phyloP scores from a whole-genome alignment of 2,797 vertebrate genomes.

The Peromyscus attwateri region DNA sequence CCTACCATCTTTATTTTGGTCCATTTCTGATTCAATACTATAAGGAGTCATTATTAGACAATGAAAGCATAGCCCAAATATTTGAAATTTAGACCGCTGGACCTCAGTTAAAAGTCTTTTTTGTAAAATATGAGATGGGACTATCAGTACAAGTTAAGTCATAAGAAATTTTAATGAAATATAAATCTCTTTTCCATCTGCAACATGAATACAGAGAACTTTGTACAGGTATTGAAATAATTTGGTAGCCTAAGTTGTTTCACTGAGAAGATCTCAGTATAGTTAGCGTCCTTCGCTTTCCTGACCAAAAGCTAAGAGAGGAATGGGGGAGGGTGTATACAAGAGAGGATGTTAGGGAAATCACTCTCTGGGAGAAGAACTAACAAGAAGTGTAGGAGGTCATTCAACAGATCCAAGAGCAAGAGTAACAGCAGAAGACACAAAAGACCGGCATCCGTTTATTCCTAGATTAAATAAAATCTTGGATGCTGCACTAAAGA shows the following conservation, averaged over 20 bases:
- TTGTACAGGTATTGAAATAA: not conserved
- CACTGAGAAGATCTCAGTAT: not conserved
- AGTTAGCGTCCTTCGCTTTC: not conserved
- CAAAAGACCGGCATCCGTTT: constrained; percentile 72
- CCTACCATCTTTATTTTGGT: not conserved
- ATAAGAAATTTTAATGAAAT: not conserved
- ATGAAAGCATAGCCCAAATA: not conserved
- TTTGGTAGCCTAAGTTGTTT: not conserved
- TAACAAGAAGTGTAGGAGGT: not conserved
- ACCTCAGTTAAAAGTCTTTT: constrained; percentile 12
- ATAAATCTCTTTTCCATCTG: not conserved
- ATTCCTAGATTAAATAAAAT: constrained; percentile 75
- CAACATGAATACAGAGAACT: not conserved
- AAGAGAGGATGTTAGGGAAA: not conserved
- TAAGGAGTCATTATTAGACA: not conserved
- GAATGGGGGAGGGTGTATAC: too few species aligned
- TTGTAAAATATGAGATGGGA: not conserved
- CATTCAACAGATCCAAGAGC: constrained; percentile 69
- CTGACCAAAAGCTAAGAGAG: not conserved
- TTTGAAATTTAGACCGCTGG: constrained; percentile 41
- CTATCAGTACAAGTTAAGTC: not conserved
- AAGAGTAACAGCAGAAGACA: constrained; percentile 76
- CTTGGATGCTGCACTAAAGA: constrained; percentile 72
- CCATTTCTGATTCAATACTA: constrained; percentile 45
- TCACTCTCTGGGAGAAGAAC: constrained; percentile 27